Conservation (phyloP, 2,113 vertebrate genomes). For the Zosterops hypoxanthus region DNA sequence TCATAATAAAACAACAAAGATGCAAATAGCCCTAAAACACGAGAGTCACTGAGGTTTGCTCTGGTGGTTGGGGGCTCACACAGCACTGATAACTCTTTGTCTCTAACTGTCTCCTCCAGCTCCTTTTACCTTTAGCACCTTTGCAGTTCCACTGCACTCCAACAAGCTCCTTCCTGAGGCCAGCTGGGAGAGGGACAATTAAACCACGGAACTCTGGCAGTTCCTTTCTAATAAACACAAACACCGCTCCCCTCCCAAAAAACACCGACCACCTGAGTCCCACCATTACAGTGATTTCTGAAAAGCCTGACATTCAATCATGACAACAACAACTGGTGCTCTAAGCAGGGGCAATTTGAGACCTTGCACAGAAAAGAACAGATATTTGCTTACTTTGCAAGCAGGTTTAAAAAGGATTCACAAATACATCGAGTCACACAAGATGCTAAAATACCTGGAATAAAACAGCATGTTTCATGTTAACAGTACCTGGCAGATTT, state of each 20-base stretch:
- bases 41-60: no score
- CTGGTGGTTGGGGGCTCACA: no score
- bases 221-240: not conserved
- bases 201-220: not conserved
- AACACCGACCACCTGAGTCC: not conserved
- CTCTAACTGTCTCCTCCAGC: no score
- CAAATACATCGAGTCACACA: not conserved
- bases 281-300: not conserved
- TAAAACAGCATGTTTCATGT: not conserved
- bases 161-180: not conserved
- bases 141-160: not conserved
- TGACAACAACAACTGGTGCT: not conserved
- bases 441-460: not conserved
- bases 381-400: not conserved
- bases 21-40: no score
- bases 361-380: not conserved
- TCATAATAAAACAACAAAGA: no score
- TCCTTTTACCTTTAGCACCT: no score
- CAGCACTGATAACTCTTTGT: no score
- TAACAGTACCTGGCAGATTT: conserved; percentile 93
- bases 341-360: not conserved
- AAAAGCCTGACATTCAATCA: not conserved
- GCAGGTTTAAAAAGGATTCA: not conserved
- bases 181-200: not conserved
- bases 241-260: not conserved